Conservation (phyloP, 2,797 vertebrate species). For the Siniperca obscura region DNA sequence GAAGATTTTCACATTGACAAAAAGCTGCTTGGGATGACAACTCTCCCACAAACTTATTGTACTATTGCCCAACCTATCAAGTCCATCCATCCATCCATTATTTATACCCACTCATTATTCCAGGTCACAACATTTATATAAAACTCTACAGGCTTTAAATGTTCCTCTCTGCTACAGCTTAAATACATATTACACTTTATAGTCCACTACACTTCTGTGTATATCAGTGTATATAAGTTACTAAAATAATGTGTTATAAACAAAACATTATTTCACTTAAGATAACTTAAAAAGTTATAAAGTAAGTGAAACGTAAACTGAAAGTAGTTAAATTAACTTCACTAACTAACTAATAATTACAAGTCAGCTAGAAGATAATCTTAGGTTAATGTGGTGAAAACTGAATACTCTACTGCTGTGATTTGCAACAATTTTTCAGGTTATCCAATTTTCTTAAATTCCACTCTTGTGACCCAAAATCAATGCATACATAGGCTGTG, state of each 20-base stretch:
- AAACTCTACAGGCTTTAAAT: background rate
- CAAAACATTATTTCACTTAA: background rate
- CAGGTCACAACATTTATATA: background rate
- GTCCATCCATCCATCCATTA: background rate
- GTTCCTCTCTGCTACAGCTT: background rate
- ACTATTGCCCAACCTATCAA: background rate
- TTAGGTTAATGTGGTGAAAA: background rate
- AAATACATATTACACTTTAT: background rate
- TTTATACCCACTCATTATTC: background rate
- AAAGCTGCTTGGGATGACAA: background rate
- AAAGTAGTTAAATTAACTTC: background rate
- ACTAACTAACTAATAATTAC: background rate
- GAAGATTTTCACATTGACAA: conserved; percentile 24
- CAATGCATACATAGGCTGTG: background rate
- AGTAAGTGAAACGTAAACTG: background rate
- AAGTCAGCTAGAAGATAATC: background rate
- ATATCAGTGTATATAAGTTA: background rate
- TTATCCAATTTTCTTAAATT: background rate
- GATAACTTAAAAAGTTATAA: too few relatives aligned
- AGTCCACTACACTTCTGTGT: background rate
- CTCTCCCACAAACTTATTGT: background rate
- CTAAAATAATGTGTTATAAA: background rate
- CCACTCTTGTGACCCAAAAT: too few relatives aligned
- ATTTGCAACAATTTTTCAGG: background rate
- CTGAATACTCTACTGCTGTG: background rate